phyloP scores from a whole-genome alignment of 2,113 vertebrate species.

The Oncorhynchus clarkii region DNA sequence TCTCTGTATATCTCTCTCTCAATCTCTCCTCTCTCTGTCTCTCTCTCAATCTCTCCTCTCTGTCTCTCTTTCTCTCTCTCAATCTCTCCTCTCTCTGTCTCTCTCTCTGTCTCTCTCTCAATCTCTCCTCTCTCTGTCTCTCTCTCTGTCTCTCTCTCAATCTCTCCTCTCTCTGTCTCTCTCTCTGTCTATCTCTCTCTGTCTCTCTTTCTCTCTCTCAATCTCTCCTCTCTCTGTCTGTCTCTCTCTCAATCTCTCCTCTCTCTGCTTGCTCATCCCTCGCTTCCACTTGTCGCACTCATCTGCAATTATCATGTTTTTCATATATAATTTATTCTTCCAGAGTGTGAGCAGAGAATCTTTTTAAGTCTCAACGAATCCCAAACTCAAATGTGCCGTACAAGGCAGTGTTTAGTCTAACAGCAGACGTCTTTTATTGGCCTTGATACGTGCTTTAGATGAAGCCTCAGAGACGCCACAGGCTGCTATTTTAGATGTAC shows the following conservation, averaged over 20 bases:
- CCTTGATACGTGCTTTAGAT: neutral
- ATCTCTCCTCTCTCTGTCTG: neutral
- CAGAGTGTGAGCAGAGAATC: slow-evolving; percentile 12
- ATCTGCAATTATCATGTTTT: slow-evolving; percentile 5
- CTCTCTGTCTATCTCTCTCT: neutral
- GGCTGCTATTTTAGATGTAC: neutral
- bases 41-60: slow-evolving; percentile 1
- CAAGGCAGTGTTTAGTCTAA: slow-evolving; percentile 15
- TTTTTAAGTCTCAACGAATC: neutral
- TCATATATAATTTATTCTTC: slow-evolving; percentile 35
- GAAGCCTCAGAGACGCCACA: slow-evolving; percentile 8
- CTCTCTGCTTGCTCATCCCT: slow-evolving; percentile 1
- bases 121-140: neutral
- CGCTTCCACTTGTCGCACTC: slow-evolving; percentile 15
- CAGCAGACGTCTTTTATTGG: slow-evolving; percentile 22
- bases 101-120: neutral
- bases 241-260: neutral
- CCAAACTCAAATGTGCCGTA: neutral
- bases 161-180: too few relatives aligned
- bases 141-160: too few relatives aligned
- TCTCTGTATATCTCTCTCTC: neutral
- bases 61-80: neutral
- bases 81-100: neutral
- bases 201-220: too few relatives aligned
- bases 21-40: slow-evolving; percentile 6